Conservation (phyloP, 2,888 invertebrate genomes). For the Xanthorhoe designata region DNA sequence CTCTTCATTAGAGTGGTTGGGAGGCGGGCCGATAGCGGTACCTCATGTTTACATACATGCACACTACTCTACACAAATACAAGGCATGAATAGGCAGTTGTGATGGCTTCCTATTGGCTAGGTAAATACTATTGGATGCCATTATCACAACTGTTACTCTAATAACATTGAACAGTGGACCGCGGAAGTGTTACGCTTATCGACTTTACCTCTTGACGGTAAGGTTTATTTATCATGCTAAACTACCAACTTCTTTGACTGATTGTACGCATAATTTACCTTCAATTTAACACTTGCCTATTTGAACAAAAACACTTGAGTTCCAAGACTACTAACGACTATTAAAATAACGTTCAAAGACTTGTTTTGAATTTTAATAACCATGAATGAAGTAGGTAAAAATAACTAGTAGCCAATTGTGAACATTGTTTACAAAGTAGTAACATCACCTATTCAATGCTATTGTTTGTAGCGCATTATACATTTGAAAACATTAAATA, state of each 20-base stretch:
- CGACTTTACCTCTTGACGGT: constrained; percentile 27
- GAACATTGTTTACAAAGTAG: constrained; percentile 37
- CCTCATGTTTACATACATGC: constrained; percentile 67
- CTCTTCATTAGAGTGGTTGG: constrained; percentile 80
- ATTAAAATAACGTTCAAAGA: constrained; percentile 32
- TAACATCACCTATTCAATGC: constrained; percentile 43
- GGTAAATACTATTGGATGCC: constrained; percentile 25
- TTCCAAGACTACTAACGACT: too few species aligned
- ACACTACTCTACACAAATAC: constrained; percentile 59
- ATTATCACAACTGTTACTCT: constrained; percentile 32
- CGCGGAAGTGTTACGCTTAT: constrained; percentile 25
- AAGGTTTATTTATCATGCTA: constrained; percentile 30
- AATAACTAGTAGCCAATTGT: constrained; percentile 36
- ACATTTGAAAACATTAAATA: constrained; percentile 66
- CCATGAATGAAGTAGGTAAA: constrained; percentile 31
- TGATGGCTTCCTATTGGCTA: constrained; percentile 33
- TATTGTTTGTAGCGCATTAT: constrained; percentile 69
- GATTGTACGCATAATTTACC: constrained; percentile 26
- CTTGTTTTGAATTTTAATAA: constrained; percentile 38
- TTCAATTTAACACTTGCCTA: constrained; percentile 24
- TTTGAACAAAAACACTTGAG: constrained; percentile 32
- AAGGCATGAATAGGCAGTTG: constrained; percentile 56
- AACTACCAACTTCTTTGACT: constrained; percentile 19
- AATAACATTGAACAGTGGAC: constrained; percentile 29
- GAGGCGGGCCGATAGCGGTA: constrained; percentile 64